phyloP scores from a whole-genome alignment of 2,888 invertebrate genomes.

The Ichneumoninae sp. region DNA sequence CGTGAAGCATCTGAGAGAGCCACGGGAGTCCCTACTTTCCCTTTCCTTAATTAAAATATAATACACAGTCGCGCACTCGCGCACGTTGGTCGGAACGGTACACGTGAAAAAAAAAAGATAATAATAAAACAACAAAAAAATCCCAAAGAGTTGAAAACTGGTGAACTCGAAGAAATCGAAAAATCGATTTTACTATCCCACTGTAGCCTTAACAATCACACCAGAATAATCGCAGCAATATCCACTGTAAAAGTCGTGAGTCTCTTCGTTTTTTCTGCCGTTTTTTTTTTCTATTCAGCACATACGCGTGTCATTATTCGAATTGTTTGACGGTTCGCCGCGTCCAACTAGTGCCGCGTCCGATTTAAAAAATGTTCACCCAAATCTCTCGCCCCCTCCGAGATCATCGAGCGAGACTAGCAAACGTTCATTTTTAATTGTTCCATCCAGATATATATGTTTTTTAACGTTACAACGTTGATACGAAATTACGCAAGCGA shows the following conservation, averaged over 20 bases:
- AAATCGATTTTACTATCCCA: conserved; percentile 15
- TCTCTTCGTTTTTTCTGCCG: neutral
- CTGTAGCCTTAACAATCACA: conserved; percentile 18
- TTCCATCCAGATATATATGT: neutral
- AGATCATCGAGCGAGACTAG: neutral
- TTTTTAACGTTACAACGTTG: neutral
- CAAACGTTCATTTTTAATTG: neutral
- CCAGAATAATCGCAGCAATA: neutral
- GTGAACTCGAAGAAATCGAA: conserved; percentile 1
- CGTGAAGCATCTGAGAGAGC: conserved; percentile 37
- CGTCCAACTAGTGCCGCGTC: neutral
- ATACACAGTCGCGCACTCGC: conserved; percentile 12
- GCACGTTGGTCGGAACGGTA: neutral
- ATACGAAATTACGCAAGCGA: neutral
- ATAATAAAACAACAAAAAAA: neutral
- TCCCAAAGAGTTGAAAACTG: neutral
- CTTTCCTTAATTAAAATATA: neutral
- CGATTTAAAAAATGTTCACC: neutral
- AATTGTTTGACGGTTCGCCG: neutral
- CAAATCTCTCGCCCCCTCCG: neutral
- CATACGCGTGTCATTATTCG: neutral
- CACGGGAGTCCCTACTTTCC: conserved; percentile 9
- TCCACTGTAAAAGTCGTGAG: neutral
- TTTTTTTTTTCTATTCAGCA: neutral
- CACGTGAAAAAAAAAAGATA: neutral